These are phyloP conservation scores for Gerris buenoi DNA, from an alignment of 1,140 invertebrate genomes.

Conservation along the genomic window DNA sequence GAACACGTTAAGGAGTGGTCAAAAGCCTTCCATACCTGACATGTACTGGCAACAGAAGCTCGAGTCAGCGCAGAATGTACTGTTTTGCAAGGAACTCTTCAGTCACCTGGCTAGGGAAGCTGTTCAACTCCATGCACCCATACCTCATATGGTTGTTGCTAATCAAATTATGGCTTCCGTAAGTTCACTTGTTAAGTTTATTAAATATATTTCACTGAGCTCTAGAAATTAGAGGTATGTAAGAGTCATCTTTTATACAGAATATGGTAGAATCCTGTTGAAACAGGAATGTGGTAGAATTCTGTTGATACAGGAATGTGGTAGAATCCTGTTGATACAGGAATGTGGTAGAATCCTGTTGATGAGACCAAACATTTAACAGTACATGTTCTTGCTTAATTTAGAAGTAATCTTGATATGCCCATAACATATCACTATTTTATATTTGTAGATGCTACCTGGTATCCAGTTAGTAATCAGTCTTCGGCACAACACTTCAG, in stretches of 20 bases:
- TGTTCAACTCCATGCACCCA: conserved; percentile 76
- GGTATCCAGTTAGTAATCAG: conserved; percentile 76
- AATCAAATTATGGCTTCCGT: conserved; percentile 93
- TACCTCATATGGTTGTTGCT: conserved; percentile 90
- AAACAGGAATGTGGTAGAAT: no score
- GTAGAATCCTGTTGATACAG: no score
- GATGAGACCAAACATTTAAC: no score
- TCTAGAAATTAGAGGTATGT: no score
- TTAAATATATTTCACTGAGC: no score
- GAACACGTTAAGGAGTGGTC: conserved; percentile 47
- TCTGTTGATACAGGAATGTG: no score
- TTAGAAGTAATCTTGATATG: no score
- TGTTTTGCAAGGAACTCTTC: conserved; percentile 95
- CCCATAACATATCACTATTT: no score
- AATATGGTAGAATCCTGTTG: no score
- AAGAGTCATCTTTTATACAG: no score
- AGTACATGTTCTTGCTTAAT: no score
- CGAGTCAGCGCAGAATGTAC: conserved; percentile 89
- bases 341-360: no score
- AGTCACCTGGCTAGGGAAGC: conserved; percentile 87
- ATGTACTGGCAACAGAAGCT: conserved; percentile 87
- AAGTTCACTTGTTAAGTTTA: conserved; percentile 28
- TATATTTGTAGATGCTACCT: conserved; percentile 56
- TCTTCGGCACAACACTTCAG: conserved; percentile 60
- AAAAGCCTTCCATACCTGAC: conserved; percentile 41